Base-by-base conservation (phyloP, 2,888 invertebrate genomes). In the Epicampocera succincta region DNA sequence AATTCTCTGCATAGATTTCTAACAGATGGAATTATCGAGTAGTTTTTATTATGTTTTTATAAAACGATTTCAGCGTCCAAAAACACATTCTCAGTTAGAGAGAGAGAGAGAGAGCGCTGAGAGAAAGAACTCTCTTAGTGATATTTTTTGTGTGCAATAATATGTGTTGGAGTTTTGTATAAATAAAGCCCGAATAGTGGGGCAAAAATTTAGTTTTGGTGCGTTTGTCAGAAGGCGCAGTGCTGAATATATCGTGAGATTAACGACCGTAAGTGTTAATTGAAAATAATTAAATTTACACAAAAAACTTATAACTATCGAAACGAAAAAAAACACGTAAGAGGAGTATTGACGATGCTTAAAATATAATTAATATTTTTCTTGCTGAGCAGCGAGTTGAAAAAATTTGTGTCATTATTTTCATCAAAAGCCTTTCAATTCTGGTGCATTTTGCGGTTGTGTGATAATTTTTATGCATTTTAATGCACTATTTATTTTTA, bases 211-310 rank as follows among this genome's bases (percentile, higher is more conserved):
- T 38, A 76, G 68, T 76, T 76, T 52, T 15, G 33, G 52, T 68
- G 68, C 38, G 68, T 44, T 38, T 42, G 46, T 33, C 38, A 38
- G n/a, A 33, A 52, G 42, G 42, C 19, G 50, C 8, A 42, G 17
- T 19, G 6, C 6, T n/a, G 42, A 11, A 56, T 46, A 5, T 21
- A 71, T 21, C 48, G 60, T 40, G 17, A 42, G 33, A 66, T 3
- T 21, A 38, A 40, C 33, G 17, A 48, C 17, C 33, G 75, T 75
- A 75, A 66, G 75, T 75, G 75, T 68, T 75, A 75, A 75, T 75
- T 75, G 60, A 58, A 61, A 54, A 44, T n/a, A 29, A 21, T 17
- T 15, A 15, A 25, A 58, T 65, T 56, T 38, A 13, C 12, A 54
- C n/a, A 8, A 61, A 33, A 56, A 21, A 12, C 42, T 42, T 17